These are phyloP conservation scores for Tenebrosternarchus preto DNA, from an alignment of 2,113 vertebrate species.

Conservation along the genomic window DNA sequence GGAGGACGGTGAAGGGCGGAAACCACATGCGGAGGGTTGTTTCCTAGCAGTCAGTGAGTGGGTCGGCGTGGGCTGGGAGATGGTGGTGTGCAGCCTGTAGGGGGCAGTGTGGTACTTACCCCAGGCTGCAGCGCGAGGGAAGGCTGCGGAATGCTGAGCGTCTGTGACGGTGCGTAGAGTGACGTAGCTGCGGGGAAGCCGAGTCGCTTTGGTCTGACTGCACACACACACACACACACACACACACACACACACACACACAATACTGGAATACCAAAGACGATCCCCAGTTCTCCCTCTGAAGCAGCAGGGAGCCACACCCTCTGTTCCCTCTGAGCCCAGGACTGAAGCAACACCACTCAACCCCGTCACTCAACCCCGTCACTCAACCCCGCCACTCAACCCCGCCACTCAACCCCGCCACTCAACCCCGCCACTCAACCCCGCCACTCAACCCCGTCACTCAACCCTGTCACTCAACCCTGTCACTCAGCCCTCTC, in stretches of 20 bases:
- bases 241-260: slow-evolving; percentile 16
- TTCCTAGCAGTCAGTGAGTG: background rate
- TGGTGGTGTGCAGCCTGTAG: background rate
- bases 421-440: too few species aligned
- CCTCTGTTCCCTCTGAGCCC: too few species aligned
- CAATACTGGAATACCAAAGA: too few species aligned
- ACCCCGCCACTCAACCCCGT: too few species aligned
- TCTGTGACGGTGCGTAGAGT: slow-evolving; percentile 81
- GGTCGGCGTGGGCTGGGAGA: background rate
- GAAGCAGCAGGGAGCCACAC: too few species aligned
- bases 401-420: too few species aligned
- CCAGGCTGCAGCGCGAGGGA: slow-evolving; percentile 80
- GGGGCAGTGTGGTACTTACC: slow-evolving; percentile 71
- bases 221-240: slow-evolving; percentile 47
- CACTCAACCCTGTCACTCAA: too few species aligned
- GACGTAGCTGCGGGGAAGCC: slow-evolving; percentile 83
- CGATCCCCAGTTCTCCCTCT: too few species aligned
- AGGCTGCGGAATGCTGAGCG: slow-evolving; percentile 88
- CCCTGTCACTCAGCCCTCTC: too few species aligned
- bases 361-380: too few species aligned
- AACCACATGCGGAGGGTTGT: background rate
- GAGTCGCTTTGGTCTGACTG: slow-evolving; percentile 87
- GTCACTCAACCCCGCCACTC: too few species aligned
- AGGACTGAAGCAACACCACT: too few species aligned
- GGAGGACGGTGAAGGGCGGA: background rate